phyloP scores from a whole-genome alignment of 2,797 vertebrate species.

The Mus spretus region DNA sequence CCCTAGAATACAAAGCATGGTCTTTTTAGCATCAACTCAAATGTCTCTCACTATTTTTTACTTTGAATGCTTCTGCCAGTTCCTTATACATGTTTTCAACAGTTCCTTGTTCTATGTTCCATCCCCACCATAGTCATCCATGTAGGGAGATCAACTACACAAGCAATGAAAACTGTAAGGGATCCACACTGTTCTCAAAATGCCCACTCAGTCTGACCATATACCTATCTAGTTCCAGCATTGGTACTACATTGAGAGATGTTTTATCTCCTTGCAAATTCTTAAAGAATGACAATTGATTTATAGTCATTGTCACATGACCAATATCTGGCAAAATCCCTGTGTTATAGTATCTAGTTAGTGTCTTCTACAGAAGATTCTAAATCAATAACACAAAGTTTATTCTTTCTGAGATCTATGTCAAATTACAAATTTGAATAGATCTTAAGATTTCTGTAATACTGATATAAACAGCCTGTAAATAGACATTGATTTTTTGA shows the following conservation, averaged over 20 bases:
- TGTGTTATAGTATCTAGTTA: neutral
- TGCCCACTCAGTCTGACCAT: no score
- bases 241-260: neutral
- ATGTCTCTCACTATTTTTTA: neutral
- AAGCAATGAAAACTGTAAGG: neutral
- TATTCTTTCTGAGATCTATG: slow-evolving; percentile 3
- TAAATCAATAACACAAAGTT: slow-evolving; percentile 4
- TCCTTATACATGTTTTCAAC: neutral
- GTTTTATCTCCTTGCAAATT: neutral
- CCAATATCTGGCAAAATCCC: neutral
- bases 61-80: neutral
- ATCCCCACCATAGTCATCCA: neutral
- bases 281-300: neutral
- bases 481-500: neutral
- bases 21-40: neutral
- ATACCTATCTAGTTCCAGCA: neutral
- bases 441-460: slow-evolving; percentile 3
- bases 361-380: neutral
- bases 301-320: neutral
- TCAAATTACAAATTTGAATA: slow-evolving; percentile 17
- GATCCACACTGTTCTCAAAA: neutral
- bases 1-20: neutral
- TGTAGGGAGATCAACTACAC: neutral
- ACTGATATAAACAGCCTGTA: neutral
- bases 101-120: neutral